Base-by-base conservation (phyloP, 2,113 vertebrate species). In the Neogale vison region DNA sequence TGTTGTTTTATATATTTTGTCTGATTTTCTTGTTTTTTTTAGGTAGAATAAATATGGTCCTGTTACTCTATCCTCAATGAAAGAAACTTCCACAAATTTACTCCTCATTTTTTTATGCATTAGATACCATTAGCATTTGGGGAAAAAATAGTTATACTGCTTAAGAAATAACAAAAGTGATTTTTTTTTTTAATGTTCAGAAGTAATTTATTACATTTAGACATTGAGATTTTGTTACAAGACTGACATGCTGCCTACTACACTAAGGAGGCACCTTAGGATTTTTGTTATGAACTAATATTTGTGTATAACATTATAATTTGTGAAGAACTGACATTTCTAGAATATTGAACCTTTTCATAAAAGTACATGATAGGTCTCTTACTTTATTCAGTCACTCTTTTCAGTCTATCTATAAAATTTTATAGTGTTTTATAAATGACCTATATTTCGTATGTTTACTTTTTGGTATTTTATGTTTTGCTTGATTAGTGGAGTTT, bases 401-500 rank as follows among this genome's bases (percentile, higher is more conserved):
- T 85, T 95, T 97, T 6, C 13, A 94, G 3, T 47, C 21, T 57
- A 7, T 69, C 21, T 57, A 8, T 69, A 90, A 93, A 93, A 52
- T 90, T 89, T 6, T 76, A 9, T 42, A 39, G n/a, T 80, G 84
- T 97, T 74, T 95, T 94, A 92, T 74, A 94, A 93, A 69, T 76
- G 31, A 90, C 6, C 8, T 74, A 1, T 76, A 61, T 76, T 82
- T 93, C 24, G 55, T 87, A 81, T n/a, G 5, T 80, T 94, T 63
- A n/a, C 63, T 84, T 88, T 79, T 88, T 72, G 6, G 1, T 81
- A 59, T n/a, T 72, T 96, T 61, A 6, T 83, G 57, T 95, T 90
- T 93, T 83, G 74, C 65, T 88, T 92, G 29, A 36, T 80, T 92
- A 59, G 23, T 85, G 12, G 15, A 55, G 31, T 31, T 6, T 39